phyloP scores from a whole-genome alignment of 2,888 invertebrate genomes.

The Nasonia oneida region DNA sequence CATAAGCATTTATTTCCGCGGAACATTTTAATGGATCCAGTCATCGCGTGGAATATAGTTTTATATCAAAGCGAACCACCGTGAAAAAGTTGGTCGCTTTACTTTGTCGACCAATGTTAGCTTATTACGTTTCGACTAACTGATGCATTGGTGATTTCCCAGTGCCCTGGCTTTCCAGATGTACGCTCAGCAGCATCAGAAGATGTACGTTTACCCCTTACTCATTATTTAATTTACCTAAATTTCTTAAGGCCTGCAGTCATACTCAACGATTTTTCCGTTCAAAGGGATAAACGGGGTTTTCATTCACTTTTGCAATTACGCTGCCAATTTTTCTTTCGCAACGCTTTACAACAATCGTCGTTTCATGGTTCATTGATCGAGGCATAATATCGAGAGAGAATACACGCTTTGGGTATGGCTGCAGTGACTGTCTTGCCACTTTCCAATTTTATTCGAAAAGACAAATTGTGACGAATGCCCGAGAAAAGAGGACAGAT shows the following conservation, averaged over 20 bases:
- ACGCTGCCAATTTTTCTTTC: background rate
- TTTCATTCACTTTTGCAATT: constrained; percentile 1
- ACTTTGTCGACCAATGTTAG: constrained; percentile 57
- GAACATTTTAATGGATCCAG: background rate
- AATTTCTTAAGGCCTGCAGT: constrained; percentile 74
- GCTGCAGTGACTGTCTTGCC: constrained; percentile 74
- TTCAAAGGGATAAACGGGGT: background rate
- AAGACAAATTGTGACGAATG: constrained; percentile 57
- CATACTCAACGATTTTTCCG: constrained; percentile 73
- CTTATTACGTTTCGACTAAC: constrained; percentile 74
- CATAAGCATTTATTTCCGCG: constrained; percentile 11
- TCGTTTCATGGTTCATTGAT: background rate
- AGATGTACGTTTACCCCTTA: constrained; percentile 88
- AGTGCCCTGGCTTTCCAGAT: constrained; percentile 98
- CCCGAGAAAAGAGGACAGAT: constrained; percentile 54
- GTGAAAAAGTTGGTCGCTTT: constrained; percentile 47
- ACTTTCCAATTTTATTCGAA: constrained; percentile 70
- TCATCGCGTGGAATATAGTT: background rate
- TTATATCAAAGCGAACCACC: constrained; percentile 28
- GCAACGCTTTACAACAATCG: background rate
- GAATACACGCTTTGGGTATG: constrained; percentile 73
- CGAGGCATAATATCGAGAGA: background rate
- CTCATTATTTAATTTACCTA: constrained; percentile 77
- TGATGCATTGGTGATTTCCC: constrained; percentile 83
- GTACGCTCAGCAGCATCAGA: constrained; percentile 92